A percentile compares a stretch with the other conserved stretches of the same genome.
Evolutionary conservation across 2,113 vertebrate genomes (phyloP).

Genomic region (Anoura caudifer): DNA sequence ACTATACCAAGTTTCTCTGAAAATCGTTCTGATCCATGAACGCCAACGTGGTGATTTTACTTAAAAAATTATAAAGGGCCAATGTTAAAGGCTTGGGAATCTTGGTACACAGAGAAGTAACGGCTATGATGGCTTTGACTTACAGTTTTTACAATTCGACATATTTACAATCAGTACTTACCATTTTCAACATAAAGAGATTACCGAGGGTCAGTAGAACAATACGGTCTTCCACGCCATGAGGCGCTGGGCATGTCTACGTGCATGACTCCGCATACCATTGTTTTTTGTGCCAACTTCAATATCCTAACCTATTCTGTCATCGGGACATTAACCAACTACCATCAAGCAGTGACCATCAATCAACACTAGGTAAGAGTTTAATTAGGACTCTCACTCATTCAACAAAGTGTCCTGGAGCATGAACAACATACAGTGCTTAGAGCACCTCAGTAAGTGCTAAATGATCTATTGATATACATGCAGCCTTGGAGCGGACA

Average conservation of each 20-base stretch:
- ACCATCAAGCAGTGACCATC: not conserved
- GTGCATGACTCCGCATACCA: not conserved
- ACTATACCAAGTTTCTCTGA: not conserved
- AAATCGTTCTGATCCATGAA: not conserved
- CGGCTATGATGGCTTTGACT: not conserved
- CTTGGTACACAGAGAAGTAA: not conserved
- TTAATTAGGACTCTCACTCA: not conserved
- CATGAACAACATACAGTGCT: not conserved
- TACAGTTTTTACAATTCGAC: not conserved
- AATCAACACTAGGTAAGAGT: not conserved
- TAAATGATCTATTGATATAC: not conserved
- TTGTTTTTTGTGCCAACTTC: not conserved
- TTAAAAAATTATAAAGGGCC: not conserved
- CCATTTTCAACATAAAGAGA: not conserved
- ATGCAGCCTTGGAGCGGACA: fast-evolving
- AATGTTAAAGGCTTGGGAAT: not conserved
- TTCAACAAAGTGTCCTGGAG: not conserved
- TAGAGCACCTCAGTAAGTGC: not conserved
- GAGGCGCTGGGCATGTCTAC: not conserved
- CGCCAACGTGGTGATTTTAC: not conserved
- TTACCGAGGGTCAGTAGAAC: not conserved
- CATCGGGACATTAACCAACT: not conserved
- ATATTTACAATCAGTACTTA: not conserved
- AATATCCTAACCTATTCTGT: not conserved
- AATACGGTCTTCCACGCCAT: not conserved